Evolutionary conservation across 1,140 invertebrate species (phyloP).

Genomic region (Monochamus saltuarius): DNA sequence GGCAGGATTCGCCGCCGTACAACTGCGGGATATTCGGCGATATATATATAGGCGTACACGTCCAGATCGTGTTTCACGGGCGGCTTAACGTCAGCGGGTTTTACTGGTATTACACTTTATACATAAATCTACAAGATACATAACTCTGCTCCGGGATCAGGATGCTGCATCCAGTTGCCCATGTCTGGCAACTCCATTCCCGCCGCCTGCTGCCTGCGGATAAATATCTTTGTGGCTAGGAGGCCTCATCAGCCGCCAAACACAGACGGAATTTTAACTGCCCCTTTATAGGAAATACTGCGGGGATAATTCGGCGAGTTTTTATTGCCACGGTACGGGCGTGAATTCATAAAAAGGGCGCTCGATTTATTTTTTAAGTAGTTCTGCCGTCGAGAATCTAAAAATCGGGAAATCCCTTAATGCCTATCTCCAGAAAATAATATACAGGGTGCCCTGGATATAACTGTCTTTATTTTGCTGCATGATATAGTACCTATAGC

Average conservation of each 20-base stretch:
- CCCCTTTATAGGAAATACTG: conserved; percentile 26
- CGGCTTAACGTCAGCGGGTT: conserved; percentile 41
- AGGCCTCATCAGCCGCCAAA: conserved; percentile 20
- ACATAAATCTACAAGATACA: conserved; percentile 51
- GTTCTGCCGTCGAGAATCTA: no score
- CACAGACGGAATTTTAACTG: conserved; percentile 41
- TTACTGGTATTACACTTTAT: conserved; percentile 49
- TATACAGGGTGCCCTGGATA: no score
- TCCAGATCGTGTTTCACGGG: conserved; percentile 46
- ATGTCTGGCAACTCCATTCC: conserved; percentile 13
- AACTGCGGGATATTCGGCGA: no score
- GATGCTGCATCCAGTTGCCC: conserved; percentile 31
- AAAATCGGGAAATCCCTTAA: no score
- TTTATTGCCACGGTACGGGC: no score
- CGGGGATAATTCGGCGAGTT: no score
- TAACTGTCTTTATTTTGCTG: no score
- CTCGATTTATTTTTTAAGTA: no score
- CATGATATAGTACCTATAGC: no score
- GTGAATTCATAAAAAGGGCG: no score
- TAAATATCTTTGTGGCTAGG: conserved; percentile 31
- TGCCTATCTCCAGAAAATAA: no score
- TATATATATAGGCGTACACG: conserved; percentile 32
- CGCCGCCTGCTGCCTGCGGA: conserved; percentile 13
- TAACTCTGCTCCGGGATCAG: conserved; percentile 49
- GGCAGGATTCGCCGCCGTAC: no score